A percentile compares a stretch with the other conserved stretches of the same genome.
These are phyloP conservation scores for Scartelaos histophorus DNA, from an alignment of 2,113 vertebrate genomes.

Conservation along the genomic window DNA sequence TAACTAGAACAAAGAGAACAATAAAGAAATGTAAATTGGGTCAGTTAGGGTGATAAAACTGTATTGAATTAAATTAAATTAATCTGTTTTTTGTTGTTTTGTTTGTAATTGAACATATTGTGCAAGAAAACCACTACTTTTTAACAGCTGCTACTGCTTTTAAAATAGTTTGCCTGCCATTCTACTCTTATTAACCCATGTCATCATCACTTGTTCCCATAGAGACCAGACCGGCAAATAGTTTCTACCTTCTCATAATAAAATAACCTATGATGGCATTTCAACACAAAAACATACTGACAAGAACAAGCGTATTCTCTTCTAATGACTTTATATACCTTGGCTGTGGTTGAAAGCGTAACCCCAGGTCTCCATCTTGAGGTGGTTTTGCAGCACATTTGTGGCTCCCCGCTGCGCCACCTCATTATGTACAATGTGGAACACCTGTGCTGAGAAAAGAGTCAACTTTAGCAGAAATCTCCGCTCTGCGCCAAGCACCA, in stretches of 20 bases:
- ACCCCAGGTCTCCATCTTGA: conserved; percentile 23
- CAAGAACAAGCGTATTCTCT: conserved; percentile 14
- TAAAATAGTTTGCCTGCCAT: neutral
- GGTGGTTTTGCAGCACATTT: conserved; percentile 45
- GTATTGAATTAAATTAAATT: too few species aligned
- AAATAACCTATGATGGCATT: conserved; percentile 18
- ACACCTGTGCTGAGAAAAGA: conserved; percentile 50
- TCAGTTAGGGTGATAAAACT: too few species aligned
- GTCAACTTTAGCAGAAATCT: conserved; percentile 22
- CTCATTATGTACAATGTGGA: conserved; percentile 59
- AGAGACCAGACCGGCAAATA: neutral
- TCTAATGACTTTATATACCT: conserved; percentile 35
- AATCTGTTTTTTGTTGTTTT: too few species aligned
- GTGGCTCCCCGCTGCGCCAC: conserved; percentile 45
- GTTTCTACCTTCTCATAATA: neutral
- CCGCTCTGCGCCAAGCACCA: conserved; percentile 24
- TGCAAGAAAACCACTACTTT: too few species aligned
- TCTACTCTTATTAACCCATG: neutral
- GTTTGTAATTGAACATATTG: too few species aligned
- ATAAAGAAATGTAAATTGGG: too few species aligned
- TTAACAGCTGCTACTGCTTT: too few species aligned
- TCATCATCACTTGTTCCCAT: neutral
- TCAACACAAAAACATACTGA: conserved; percentile 37
- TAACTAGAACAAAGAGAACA: too few species aligned
- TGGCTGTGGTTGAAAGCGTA: conserved; percentile 43